Evolutionary conservation across 2,797 vertebrate species (phyloP).

Genomic region (Pangasius djambal): DNA sequence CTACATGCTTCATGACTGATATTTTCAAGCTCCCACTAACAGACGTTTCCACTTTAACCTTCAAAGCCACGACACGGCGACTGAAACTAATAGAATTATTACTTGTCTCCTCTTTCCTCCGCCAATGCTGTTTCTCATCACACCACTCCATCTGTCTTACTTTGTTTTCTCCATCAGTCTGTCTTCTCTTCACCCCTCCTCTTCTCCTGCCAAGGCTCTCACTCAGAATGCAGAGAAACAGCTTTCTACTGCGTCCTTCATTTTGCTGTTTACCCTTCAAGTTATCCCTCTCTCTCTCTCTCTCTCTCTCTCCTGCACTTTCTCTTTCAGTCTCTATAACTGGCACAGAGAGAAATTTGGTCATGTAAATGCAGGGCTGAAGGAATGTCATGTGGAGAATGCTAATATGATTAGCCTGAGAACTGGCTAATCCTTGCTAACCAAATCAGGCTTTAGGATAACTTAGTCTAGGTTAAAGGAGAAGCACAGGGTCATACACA

Average conservation of each 20-base stretch:
- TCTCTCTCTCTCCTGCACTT: not conserved
- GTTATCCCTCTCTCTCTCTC: not conserved
- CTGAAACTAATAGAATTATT: slow-evolving; percentile 20
- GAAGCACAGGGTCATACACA: not conserved
- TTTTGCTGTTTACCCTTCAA: slow-evolving; percentile 37
- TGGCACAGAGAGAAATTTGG: slow-evolving; percentile 19
- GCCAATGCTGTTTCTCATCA: not conserved
- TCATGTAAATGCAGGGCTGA: slow-evolving; percentile 35
- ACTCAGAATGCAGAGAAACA: slow-evolving; percentile 19
- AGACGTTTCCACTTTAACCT: not conserved
- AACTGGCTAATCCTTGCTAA: slow-evolving; percentile 10
- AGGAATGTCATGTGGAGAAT: slow-evolving; percentile 31
- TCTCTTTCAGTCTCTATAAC: not conserved
- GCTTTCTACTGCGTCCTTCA: slow-evolving; percentile 21
- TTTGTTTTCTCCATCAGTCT: not conserved
- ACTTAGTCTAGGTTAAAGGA: not conserved
- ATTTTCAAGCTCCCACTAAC: not conserved
- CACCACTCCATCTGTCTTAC: slow-evolving; percentile 6
- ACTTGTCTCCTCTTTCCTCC: slow-evolving; percentile 1
- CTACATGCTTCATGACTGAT: not conserved
- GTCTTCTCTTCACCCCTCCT: slow-evolving; percentile 15
- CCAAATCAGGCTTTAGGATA: slow-evolving; percentile 23
- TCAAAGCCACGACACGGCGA: not conserved
- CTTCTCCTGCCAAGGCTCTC: slow-evolving; percentile 23
- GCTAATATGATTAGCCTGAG: slow-evolving; percentile 39